Base-by-base conservation (phyloP, 2,888 invertebrate species). In the Notodonta ziczac region DNA sequence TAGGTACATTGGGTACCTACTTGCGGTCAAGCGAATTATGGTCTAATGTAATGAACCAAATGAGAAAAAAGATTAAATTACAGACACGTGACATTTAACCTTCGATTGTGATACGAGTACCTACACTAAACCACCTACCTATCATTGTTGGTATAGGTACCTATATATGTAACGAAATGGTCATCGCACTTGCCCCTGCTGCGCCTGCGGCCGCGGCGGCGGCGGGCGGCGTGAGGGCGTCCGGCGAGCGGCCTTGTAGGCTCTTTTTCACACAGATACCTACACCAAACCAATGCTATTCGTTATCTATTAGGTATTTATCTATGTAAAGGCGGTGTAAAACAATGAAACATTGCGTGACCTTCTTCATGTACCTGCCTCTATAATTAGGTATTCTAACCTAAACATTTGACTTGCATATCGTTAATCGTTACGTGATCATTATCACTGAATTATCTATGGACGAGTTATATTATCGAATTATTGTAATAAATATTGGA, bases 261-360 rank as follows among this genome's bases (percentile, higher is more conserved):
- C 71, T 73, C 69, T 78, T 78, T 78, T 81, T 82, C 83, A 78
- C 81, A 82, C 80, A 81, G 73, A 56, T 59, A 24, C 24, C 24
- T 24, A 67, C 57, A 72, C 78, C 72, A 72, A 74, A 73, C 78
- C 76, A 78, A 77, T 77, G 77, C 64, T 77, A 73, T 72, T 70
- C 66, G 72, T 76, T 76, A 77, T 80, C 80, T 81, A 77, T 74
- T 72, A 67, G 72, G 71, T 76, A 77, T 77, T 72, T 75, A 73
- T 72, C 71, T 78, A 70, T 68, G 75, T 76, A 73, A 76, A 76
- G 74, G 70, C 74, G 63, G 81, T 73, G 75, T 81, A 83, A 82
- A 84, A 91, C 90, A 90, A 90, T 90, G 86, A 85, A 89, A 83
- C 82, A 81, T 82, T 83, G 82, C 79, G 74, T 80, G 88, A 82